Conservation (phyloP, 2,113 vertebrate genomes). For the Lutjanus erythropterus region DNA sequence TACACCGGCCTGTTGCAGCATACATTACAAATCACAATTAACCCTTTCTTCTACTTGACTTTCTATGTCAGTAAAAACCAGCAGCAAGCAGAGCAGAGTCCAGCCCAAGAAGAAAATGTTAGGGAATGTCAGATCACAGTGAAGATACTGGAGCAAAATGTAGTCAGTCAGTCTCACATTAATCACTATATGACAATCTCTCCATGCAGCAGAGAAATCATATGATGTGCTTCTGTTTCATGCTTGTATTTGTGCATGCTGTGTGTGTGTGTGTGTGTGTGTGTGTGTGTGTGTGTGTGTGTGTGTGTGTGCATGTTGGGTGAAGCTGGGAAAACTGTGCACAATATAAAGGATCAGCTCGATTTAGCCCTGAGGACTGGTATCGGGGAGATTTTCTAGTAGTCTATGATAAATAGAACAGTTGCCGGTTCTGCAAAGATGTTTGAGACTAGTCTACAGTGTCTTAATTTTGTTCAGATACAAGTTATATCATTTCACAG, state of each 20-base stretch:
- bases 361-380: background rate
- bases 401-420: background rate
- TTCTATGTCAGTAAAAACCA: slow-evolving; percentile 51
- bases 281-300: slow-evolving; percentile 18
- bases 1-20: slow-evolving; percentile 45
- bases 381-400: background rate
- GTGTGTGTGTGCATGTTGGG: slow-evolving; percentile 3
- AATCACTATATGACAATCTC: slow-evolving; percentile 56
- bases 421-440: background rate
- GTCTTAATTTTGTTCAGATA: background rate
- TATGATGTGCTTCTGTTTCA: slow-evolving; percentile 25
- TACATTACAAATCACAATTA: slow-evolving; percentile 21
- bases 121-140: slow-evolving; percentile 61
- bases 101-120: slow-evolving; percentile 70
- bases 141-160: slow-evolving; percentile 36
- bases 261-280: slow-evolving; percentile 17
- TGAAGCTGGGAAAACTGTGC: slow-evolving; percentile 30
- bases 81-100: slow-evolving; percentile 69
- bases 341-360: background rate
- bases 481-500: background rate
- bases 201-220: slow-evolving; percentile 64
- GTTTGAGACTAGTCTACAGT: background rate
- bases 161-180: slow-evolving; percentile 47
- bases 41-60: slow-evolving; percentile 15
- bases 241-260: slow-evolving; percentile 49